Conservation (phyloP, 2,888 invertebrate genomes). For the Nasonia oneida region DNA sequence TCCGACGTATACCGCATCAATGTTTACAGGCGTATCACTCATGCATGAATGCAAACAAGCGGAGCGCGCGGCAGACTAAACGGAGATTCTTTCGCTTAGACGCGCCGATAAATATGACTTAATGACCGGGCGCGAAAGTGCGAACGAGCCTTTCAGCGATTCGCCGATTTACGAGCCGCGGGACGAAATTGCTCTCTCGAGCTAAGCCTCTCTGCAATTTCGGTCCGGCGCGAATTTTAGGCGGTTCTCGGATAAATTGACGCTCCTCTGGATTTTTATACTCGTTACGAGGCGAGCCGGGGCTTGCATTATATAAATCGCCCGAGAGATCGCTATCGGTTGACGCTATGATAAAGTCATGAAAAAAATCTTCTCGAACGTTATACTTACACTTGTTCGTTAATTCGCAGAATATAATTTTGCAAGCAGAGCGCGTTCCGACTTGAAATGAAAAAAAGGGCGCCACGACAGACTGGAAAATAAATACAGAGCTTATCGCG, state of each 20-base stretch:
- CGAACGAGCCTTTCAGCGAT: constrained; percentile 66
- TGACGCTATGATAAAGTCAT: constrained; percentile 18
- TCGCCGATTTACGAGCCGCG: constrained; percentile 23
- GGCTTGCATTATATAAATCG: background rate
- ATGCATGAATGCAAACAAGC: background rate
- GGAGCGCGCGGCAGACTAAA: constrained; percentile 1
- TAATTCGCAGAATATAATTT: background rate
- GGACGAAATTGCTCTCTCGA: background rate
- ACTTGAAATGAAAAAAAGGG: background rate
- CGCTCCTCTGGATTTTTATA: background rate
- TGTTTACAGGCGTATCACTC: constrained; percentile 17
- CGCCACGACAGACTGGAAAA: background rate
- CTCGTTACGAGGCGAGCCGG: background rate
- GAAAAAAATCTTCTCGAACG: background rate
- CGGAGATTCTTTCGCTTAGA: constrained; percentile 29
- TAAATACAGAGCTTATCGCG: constrained; percentile 44
- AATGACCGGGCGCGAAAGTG: constrained; percentile 66
- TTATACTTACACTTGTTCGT: background rate
- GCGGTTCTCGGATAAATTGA: constrained; percentile 29
- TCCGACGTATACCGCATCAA: background rate
- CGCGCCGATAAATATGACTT: constrained; percentile 67
- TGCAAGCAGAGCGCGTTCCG: background rate
- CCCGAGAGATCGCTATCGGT: background rate
- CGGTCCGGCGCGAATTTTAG: constrained; percentile 28
- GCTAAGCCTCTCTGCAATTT: constrained; percentile 40